Percentiles rank a stretch among this genome's conserved stretches.
Conservation (phyloP, 1,140 invertebrate genomes). For the Magallana ariakensis region DNA sequence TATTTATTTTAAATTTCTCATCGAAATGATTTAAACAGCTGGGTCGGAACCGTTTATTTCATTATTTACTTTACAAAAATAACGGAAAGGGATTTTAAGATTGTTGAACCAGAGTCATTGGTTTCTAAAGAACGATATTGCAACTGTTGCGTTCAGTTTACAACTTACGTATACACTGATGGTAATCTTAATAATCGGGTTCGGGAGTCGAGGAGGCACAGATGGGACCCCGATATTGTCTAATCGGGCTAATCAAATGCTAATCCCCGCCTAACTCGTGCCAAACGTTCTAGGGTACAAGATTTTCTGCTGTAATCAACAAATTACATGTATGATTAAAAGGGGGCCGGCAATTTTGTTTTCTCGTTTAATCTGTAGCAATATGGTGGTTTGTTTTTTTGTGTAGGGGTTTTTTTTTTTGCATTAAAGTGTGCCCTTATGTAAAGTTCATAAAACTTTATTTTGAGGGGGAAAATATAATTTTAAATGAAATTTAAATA, state of each 20-base stretch:
- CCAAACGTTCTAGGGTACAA: neutral
- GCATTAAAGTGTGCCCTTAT: too few species aligned
- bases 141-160: neutral
- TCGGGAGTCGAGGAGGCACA: neutral
- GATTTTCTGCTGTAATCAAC: neutral
- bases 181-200: neutral
- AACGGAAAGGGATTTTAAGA: neutral
- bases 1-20: neutral
- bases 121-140: neutral
- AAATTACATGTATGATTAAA: too few species aligned
- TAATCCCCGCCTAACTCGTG: neutral
- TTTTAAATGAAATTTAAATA: too few species aligned
- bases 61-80: slow-evolving; percentile 4
- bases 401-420: too few species aligned
- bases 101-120: neutral
- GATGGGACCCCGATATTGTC: neutral
- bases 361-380: too few species aligned
- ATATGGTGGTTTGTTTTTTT: too few species aligned
- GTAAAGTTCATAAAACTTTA: too few species aligned
- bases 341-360: too few species aligned
- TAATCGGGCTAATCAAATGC: neutral
- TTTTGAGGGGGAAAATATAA: too few species aligned
- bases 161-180: neutral
- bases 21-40: neutral
- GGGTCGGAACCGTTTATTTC: neutral